Conservation (phyloP, 2,888 invertebrate species). For the Maniola hyperantus region DNA sequence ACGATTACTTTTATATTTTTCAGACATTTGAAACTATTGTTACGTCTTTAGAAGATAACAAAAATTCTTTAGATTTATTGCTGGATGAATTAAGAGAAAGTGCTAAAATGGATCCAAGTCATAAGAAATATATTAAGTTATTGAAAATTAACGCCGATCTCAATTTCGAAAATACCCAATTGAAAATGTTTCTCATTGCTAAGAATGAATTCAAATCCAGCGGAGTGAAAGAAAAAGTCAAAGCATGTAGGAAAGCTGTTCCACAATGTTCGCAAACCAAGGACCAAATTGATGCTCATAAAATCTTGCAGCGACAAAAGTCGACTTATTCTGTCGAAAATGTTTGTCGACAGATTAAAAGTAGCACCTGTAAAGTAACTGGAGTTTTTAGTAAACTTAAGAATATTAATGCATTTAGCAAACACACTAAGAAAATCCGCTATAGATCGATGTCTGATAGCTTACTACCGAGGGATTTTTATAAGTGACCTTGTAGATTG, state of each 20-base stretch:
- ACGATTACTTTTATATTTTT: conserved; percentile 27
- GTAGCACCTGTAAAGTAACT: neutral
- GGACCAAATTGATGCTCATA: neutral
- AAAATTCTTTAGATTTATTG: conserved; percentile 45
- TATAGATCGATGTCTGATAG: conserved; percentile 21
- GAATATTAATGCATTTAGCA: conserved; percentile 2
- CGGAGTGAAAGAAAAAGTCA: neutral
- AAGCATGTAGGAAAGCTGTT: neutral
- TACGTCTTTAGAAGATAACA: conserved; percentile 49
- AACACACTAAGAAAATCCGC: neutral
- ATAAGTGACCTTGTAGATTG: conserved; percentile 6
- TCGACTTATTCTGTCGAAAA: neutral
- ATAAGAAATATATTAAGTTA: conserved; percentile 50
- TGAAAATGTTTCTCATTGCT: conserved; percentile 44
- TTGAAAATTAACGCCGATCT: conserved; percentile 50
- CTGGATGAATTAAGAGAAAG: conserved; percentile 46
- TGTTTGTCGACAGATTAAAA: neutral
- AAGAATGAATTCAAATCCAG: conserved; percentile 1
- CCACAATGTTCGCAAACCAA: neutral
- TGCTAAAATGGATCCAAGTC: conserved; percentile 44
- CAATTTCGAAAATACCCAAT: conserved; percentile 54
- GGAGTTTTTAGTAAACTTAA: conserved; percentile 1
- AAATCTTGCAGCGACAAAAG: neutral
- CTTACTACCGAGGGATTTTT: conserved; percentile 13
- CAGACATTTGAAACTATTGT: conserved; percentile 51